Conservation (phyloP, 2,113 vertebrate genomes). For the Orientallactaga bullata region DNA sequence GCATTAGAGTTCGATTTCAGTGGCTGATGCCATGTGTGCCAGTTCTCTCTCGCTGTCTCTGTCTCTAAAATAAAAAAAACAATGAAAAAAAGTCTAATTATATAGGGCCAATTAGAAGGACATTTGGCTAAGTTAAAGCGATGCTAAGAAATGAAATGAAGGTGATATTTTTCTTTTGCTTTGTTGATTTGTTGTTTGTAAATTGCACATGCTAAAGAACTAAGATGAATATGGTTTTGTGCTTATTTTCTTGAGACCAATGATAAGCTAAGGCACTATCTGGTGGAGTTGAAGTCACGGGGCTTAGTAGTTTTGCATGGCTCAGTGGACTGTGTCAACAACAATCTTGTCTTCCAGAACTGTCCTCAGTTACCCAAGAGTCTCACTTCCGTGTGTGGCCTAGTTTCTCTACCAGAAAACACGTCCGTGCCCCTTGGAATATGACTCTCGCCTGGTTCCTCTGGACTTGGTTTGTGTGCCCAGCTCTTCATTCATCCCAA, state of each 20-base stretch:
- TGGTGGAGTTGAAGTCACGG: neutral
- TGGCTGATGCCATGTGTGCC: too few relatives aligned
- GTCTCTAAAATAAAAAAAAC: too few relatives aligned
- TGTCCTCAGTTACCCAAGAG: neutral
- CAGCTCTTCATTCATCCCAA: neutral
- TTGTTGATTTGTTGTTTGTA: slow-evolving; percentile 6
- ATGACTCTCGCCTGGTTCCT: neutral
- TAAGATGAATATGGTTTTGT: slow-evolving; percentile 9
- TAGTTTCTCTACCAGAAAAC: neutral
- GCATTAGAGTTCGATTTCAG: too few relatives aligned
- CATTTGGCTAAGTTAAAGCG: neutral
- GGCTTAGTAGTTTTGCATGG: neutral
- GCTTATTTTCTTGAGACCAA: slow-evolving; percentile 11
- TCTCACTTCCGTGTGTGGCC: neutral
- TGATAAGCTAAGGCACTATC: neutral
- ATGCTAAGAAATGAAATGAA: neutral
- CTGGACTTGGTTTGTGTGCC: neutral
- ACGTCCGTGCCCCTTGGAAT: neutral
- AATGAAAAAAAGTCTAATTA: neutral
- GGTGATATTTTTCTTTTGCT: neutral
- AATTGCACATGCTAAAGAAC: neutral
- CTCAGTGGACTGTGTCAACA: neutral
- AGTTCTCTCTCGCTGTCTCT: too few relatives aligned
- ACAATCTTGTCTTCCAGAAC: neutral
- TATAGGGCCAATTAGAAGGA: neutral